Evolutionary conservation across 2,797 vertebrate species (phyloP).

Genomic region (Arctocebus calabarensis): DNA sequence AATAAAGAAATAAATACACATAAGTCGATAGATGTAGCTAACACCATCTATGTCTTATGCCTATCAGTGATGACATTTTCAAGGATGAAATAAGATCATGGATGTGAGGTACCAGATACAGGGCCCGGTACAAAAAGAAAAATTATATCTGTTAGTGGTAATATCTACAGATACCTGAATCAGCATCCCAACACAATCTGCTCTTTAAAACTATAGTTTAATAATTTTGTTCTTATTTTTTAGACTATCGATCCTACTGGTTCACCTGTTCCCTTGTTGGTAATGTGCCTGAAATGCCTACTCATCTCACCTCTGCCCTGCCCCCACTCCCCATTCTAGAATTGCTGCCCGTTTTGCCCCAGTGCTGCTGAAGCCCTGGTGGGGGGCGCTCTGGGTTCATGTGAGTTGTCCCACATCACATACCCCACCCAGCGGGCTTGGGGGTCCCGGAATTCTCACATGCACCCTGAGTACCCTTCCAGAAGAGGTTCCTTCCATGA

Average conservation of each 20-base stretch:
- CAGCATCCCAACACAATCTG: neutral
- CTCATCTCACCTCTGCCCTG: neutral
- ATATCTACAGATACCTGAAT: neutral
- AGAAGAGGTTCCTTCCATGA: neutral
- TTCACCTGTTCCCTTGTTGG: neutral
- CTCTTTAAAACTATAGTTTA: neutral
- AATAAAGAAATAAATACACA: neutral
- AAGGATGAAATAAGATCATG: neutral
- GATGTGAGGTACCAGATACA: neutral
- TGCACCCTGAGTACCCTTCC: neutral
- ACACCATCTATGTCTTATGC: neutral
- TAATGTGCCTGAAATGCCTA: fast-evolving
- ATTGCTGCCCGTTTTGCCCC: neutral
- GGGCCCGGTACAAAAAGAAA: neutral
- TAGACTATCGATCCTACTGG: neutral
- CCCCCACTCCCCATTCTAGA: neutral
- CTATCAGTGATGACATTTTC: neutral
- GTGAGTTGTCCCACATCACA: neutral
- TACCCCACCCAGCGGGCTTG: neutral
- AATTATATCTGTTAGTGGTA: neutral
- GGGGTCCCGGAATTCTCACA: neutral
- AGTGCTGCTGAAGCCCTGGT: neutral
- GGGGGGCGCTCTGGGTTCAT: neutral
- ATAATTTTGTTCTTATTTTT: neutral
- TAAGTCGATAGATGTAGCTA: neutral